phyloP scores from a whole-genome alignment of 2,113 vertebrate species.

The Sebastes schlegelii region DNA sequence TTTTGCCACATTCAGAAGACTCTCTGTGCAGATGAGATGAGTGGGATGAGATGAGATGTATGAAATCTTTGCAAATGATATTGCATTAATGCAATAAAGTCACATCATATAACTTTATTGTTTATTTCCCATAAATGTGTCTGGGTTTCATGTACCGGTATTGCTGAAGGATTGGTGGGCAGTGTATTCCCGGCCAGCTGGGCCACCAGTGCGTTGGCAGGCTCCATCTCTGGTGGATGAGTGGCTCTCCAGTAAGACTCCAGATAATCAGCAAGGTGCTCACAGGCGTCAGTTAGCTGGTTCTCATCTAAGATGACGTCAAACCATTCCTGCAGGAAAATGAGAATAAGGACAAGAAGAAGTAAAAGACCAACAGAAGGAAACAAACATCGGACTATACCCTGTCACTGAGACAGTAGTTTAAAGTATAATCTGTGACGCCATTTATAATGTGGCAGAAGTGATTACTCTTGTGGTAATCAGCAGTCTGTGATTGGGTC shows the following conservation, averaged over 20 bases:
- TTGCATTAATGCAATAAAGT: neutral
- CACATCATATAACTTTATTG: neutral
- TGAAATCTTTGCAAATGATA: conserved; percentile 12
- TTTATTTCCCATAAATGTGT: neutral
- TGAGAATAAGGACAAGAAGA: neutral
- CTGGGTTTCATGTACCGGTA: conserved; percentile 65
- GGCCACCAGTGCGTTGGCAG: conserved; percentile 89
- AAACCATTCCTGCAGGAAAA: conserved; percentile 89
- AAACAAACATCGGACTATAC: neutral
- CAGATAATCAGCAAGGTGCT: conserved; percentile 97
- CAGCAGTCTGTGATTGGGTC: conserved; percentile 9
- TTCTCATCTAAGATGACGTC: conserved; percentile 99
- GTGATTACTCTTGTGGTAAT: conserved; percentile 14
- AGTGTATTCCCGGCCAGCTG: conserved; percentile 91
- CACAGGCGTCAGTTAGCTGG: conserved; percentile 96
- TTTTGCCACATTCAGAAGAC: conserved; percentile 12
- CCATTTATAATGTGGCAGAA: neutral
- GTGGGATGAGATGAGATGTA: conserved; percentile 47
- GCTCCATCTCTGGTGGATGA: conserved; percentile 93
- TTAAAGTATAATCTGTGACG: conserved; percentile 25
- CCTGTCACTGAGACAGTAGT: neutral
- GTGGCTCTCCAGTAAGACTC: conserved; percentile 99
- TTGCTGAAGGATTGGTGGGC: conserved; percentile 86
- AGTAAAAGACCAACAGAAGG: neutral
- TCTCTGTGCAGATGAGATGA: conserved; percentile 23